Evolutionary conservation across 2,888 invertebrate genomes (phyloP), one percentile per base, ranked within the genome.

Genomic region (Hirtodrosophila cameraria): DNA sequence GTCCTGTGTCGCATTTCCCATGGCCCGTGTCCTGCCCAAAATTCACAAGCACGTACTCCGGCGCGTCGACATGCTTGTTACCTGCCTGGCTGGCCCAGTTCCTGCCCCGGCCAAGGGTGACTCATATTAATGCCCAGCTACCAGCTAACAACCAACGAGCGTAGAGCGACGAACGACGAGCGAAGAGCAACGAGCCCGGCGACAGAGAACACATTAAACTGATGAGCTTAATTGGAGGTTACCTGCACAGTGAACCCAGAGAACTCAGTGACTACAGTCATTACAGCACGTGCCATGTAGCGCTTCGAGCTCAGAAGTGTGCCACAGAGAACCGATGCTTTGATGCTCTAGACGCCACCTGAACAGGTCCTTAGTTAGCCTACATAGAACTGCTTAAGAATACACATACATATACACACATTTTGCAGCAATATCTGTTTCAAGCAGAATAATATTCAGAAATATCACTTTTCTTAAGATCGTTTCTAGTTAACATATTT

Each of bases 211-310:
- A 80, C 84, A 86, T 83, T 83, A 86, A 83, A 75, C 86, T 86
- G 83, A 83, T 86, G 86, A 86, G 86, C 83, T 83, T 83, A 86
- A 83, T 83, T 83, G 83, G 70, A 74, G 83, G 81, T 83, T 83
- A 84, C 79, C 75, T 74, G 65, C 72, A 64, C 60, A 59, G 46
- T 45, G 60, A 61, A 61, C 65, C 46, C 65, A 38, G 45, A 39
- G 39, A 58, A 38, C 57, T 20, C 31, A 8, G 18, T 35, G 48
- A 41, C 59, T 43, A 46, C 65, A 46, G 45, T 65, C 71, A 65
- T 67, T 74, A 59, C 39, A 42, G 54, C 66, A 77, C 78, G 81
- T 72, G 36, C 38, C 28, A 35, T 12, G 16, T 20, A n/a, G 5
- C 2, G 38, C 8, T 20, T 6, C n/a, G 18, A 48, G 3, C 23